phyloP scores from a whole-genome alignment of 2,113 vertebrate genomes.

The human (Homo sapiens) region DNA sequence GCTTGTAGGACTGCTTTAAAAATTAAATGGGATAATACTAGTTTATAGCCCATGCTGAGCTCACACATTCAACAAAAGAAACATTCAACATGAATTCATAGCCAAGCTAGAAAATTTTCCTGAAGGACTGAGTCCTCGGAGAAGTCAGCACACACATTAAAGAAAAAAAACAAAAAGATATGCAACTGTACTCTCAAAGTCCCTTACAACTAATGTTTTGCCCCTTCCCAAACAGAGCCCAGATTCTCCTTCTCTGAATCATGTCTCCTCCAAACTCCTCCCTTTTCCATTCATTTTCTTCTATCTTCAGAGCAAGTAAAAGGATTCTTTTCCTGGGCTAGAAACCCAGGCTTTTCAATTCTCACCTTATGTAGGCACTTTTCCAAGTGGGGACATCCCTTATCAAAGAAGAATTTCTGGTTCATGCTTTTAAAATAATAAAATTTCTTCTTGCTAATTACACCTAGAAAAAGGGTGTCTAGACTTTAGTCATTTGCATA shows the following conservation, averaged over 20 bases:
- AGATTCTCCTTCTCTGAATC: background rate
- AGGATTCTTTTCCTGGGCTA: background rate
- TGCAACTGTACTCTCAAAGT: background rate
- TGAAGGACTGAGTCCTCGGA: background rate
- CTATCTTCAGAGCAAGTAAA: background rate
- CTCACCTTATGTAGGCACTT: background rate
- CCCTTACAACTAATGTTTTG: background rate
- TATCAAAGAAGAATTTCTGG: background rate
- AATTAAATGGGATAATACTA: background rate
- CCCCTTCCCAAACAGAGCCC: background rate
- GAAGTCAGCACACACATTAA: background rate
- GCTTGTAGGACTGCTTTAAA: background rate
- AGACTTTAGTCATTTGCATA: background rate
- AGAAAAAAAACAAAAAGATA: background rate
- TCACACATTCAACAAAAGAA: background rate
- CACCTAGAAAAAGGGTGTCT: background rate
- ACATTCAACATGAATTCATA: background rate
- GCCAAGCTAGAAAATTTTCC: background rate
- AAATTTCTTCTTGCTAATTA: background rate
- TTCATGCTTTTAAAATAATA: background rate
- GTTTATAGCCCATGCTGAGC: background rate
- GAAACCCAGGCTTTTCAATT: background rate
- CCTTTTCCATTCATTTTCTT: background rate
- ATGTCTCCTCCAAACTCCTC: background rate
- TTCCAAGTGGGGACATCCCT: background rate